phyloP scores from a whole-genome alignment of 2,888 invertebrate genomes.

The Aspidiotus destructor region DNA sequence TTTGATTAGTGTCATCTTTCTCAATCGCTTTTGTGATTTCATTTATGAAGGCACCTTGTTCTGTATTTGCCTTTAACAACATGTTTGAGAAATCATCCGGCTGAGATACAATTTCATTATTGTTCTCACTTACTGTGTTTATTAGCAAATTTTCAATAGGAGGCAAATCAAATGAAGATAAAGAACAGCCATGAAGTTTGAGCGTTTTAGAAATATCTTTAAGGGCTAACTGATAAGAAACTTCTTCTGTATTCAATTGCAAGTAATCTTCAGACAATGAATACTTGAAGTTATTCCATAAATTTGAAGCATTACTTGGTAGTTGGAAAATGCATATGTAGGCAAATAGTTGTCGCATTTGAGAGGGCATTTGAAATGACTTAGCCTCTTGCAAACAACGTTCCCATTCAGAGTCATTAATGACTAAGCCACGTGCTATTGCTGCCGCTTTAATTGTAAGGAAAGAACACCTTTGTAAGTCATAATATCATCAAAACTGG shows the following conservation, averaged over 20 bases:
- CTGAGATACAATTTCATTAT: too few species aligned
- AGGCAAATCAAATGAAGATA: neutral
- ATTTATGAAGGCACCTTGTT: too few species aligned
- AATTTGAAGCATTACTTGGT: neutral
- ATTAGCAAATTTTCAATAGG: too few species aligned
- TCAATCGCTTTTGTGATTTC: too few species aligned
- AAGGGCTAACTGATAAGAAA: neutral
- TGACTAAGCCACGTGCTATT: neutral
- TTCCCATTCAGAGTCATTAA: slow-evolving; percentile 30
- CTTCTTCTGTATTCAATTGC: neutral
- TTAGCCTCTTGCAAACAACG: slow-evolving; percentile 12
- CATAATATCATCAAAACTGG: slow-evolving; percentile 14
- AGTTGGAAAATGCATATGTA: slow-evolving; percentile 27
- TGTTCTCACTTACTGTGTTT: too few species aligned
- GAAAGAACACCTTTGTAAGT: slow-evolving; percentile 11
- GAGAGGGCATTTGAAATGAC: slow-evolving; percentile 25
- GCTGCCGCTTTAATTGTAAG: slow-evolving; percentile 33
- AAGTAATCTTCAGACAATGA: slow-evolving; percentile 11
- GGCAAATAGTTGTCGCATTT: slow-evolving; percentile 27
- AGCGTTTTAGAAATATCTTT: neutral
- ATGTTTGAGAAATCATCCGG: too few species aligned
- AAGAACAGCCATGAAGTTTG: neutral
- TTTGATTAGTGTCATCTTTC: too few species aligned
- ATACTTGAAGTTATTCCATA: slow-evolving; percentile 19
- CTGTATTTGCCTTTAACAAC: too few species aligned